A percentile compares a stretch with the other conserved stretches of the same genome.
These are phyloP conservation scores for Oxytorus armatus DNA, from an alignment of 2,888 invertebrate genomes.

Conservation along the genomic window DNA sequence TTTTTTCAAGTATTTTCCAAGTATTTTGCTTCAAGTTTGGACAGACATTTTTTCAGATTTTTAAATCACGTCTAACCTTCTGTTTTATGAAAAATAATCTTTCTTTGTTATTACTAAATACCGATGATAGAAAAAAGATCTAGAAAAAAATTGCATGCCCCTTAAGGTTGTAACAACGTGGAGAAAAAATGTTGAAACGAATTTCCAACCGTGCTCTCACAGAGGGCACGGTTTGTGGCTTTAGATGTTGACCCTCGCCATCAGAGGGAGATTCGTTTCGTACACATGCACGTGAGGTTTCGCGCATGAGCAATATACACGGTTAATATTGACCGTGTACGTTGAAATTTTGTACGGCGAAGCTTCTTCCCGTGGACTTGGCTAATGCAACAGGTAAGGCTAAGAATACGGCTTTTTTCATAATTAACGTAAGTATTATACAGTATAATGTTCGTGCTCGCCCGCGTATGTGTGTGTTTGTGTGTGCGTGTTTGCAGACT, in stretches of 20 bases:
- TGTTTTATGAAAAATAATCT: too few species aligned
- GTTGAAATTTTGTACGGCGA: constrained; percentile 13
- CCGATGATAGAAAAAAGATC: too few species aligned
- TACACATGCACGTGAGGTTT: constrained; percentile 17
- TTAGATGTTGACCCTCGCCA: constrained; percentile 54
- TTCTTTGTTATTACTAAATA: too few species aligned
- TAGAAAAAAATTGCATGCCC: too few species aligned
- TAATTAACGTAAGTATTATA: constrained; percentile 49
- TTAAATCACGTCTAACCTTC: too few species aligned
- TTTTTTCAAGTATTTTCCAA: too few species aligned
- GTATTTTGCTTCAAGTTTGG: too few species aligned
- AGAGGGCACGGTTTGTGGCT: constrained; percentile 39
- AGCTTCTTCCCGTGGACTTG: constrained; percentile 1
- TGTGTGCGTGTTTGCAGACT: too few species aligned
- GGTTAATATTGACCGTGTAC: too few species aligned
- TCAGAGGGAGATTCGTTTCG: constrained; percentile 52
- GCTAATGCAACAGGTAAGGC: constrained; percentile 1
- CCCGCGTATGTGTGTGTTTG: too few species aligned
- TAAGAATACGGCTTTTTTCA: constrained; percentile 40
- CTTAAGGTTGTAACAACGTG: too few species aligned
- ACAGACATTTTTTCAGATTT: too few species aligned
- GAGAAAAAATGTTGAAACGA: constrained; percentile 40
- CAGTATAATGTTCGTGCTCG: constrained; percentile 20
- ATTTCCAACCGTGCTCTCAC: constrained; percentile 16
- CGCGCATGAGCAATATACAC: constrained; percentile 44